phyloP scores from a whole-genome alignment of 92 coral and sea anemone genomes.

The Palythoa grandis region DNA sequence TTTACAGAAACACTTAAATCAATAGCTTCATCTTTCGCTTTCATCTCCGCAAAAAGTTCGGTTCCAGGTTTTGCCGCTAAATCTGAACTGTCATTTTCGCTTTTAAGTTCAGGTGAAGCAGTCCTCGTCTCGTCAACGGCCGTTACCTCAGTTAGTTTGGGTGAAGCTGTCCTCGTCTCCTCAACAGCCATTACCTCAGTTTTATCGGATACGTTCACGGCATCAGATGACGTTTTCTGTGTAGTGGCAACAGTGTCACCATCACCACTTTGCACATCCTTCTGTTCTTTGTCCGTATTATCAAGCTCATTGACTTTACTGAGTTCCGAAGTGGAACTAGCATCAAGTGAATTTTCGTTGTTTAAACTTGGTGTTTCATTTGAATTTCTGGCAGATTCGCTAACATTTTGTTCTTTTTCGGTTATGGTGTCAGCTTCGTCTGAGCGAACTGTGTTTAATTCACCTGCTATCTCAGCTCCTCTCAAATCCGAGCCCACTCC shows the following conservation, averaged over 20 bases:
- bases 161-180: not conserved
- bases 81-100: not conserved
- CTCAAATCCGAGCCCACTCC: conserved; percentile 75
- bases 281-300: conserved; percentile 16
- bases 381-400: conserved; percentile 6
- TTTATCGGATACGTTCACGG: conserved; percentile 23
- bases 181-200: not conserved
- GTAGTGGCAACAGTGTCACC: not conserved
- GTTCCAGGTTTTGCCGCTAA: conserved; percentile 8
- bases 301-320: not conserved
- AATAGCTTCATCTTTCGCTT: conserved; percentile 69
- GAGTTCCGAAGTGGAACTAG: not conserved
- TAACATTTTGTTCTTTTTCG: conserved; percentile 10
- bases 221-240: not conserved
- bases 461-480: conserved; percentile 64
- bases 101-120: conserved; percentile 13
- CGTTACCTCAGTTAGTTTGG: not conserved
- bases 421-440: not conserved
- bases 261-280: conserved; percentile 4
- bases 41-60: conserved; percentile 51
- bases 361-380: conserved; percentile 17
- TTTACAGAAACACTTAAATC: conserved; percentile 75
- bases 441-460: conserved; percentile 38
- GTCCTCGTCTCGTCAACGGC: not conserved
- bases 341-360: conserved; percentile 11